phyloP scores from a whole-genome alignment of 2,888 invertebrate species.

The Tenthredo distinguenda region DNA sequence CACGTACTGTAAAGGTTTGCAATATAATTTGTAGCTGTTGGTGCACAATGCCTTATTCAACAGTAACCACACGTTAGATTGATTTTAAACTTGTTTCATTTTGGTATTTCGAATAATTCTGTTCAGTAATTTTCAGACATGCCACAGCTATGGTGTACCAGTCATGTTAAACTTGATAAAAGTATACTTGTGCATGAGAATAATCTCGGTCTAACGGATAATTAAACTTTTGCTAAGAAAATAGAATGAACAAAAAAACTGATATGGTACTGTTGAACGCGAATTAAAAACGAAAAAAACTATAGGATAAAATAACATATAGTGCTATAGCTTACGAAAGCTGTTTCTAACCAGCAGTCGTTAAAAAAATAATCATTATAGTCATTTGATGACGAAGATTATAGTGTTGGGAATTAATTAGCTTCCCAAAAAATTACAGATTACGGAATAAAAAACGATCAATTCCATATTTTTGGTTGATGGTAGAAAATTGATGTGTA shows the following conservation, averaged over 20 bases:
- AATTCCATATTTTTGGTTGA: constrained; percentile 70
- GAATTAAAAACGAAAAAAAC: constrained; percentile 13
- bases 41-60: not conserved
- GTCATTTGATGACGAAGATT: constrained; percentile 74
- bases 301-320: not conserved
- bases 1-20: not conserved
- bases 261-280: not conserved
- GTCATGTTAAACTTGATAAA: not conserved
- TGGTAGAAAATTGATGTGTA: constrained; percentile 68
- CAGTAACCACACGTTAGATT: not conserved
- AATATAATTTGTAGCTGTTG: not conserved
- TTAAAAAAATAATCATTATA: constrained; percentile 67
- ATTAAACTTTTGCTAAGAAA: not conserved
- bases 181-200: constrained; percentile 7
- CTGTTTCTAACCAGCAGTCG: constrained; percentile 46
- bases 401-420: constrained; percentile 63
- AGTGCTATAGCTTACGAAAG: not conserved
- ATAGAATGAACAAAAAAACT: not conserved
- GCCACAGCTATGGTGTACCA: not conserved
- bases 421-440: constrained; percentile 63
- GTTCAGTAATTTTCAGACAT: not conserved
- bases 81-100: not conserved
- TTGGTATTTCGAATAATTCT: not conserved
- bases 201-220: not conserved
- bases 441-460: constrained; percentile 69